Conservation (phyloP, 2,113 vertebrate genomes). For the Brachirus orientalis region DNA sequence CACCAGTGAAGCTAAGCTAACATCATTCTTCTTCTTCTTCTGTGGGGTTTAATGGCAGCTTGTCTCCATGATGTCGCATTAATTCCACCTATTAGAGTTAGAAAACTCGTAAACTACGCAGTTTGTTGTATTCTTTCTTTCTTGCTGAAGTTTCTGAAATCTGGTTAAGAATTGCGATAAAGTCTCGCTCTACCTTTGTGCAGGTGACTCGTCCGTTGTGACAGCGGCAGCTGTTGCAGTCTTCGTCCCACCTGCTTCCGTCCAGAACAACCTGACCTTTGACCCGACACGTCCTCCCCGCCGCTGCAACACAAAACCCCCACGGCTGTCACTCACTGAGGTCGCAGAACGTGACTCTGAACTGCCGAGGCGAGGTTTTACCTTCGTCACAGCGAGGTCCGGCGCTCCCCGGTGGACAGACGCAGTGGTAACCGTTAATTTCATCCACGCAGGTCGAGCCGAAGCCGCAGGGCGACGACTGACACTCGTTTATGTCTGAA, state of each 20-base stretch:
- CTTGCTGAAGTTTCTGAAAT: no score
- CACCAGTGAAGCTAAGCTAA: no score
- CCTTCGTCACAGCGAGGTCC: constrained; percentile 90
- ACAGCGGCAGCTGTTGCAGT: constrained; percentile 90
- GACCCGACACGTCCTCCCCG: constrained; percentile 24
- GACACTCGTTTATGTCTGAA: constrained; percentile 91
- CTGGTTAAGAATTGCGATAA: neutral
- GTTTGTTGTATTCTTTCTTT: no score
- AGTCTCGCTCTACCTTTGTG: constrained; percentile 83
- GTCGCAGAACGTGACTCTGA: neutral
- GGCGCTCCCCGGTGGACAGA: constrained; percentile 84
- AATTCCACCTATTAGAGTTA: no score
- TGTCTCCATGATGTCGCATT: no score
- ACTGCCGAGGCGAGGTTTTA: constrained; percentile 41
- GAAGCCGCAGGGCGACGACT: constrained; percentile 89
- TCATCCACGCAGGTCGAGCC: constrained; percentile 90
- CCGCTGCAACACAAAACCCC: constrained; percentile 15
- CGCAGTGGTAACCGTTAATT: constrained; percentile 88
- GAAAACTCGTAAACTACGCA: no score
- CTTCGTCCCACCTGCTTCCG: constrained; percentile 87
- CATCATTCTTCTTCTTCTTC: no score
- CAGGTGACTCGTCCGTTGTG: constrained; percentile 86
- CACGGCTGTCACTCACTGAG: neutral
- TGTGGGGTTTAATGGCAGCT: no score
- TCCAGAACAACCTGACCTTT: constrained; percentile 59